A percentile compares a stretch with the other conserved stretches of the same genome.
Evolutionary conservation across 2,797 vertebrate species (phyloP).

Genomic region (Paratrypauchen microcephalus): DNA sequence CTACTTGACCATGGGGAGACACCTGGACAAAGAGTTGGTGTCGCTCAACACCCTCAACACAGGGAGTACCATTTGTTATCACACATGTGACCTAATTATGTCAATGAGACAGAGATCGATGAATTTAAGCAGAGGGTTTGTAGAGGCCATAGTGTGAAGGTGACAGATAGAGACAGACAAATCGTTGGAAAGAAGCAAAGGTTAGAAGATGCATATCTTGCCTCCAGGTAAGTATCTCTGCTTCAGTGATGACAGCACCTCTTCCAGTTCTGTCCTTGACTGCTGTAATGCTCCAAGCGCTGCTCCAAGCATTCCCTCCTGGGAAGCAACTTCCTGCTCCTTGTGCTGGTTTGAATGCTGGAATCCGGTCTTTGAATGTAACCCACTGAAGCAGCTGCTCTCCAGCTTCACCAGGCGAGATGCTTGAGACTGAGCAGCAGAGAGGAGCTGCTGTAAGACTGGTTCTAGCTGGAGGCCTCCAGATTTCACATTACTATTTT

Average conservation of each 20-base stretch:
- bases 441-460: slow-evolving; percentile 77
- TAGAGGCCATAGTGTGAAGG: slow-evolving; percentile 14
- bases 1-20: slow-evolving; percentile 20
- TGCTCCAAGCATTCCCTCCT: slow-evolving; percentile 38
- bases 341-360: slow-evolving; percentile 36
- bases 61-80: slow-evolving; percentile 25
- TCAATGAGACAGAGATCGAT: slow-evolving; percentile 19
- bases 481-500: slow-evolving; percentile 38
- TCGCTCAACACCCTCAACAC: neutral
- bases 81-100: slow-evolving; percentile 45
- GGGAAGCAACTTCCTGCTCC: slow-evolving; percentile 58
- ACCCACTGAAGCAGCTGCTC: slow-evolving; percentile 59
- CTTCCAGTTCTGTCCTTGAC: slow-evolving; percentile 69
- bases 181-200: slow-evolving; percentile 6
- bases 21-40: slow-evolving; percentile 24
- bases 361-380: slow-evolving; percentile 44
- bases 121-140: slow-evolving; percentile 16
- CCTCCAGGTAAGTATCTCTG: slow-evolving; percentile 83
- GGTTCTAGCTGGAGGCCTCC: slow-evolving; percentile 49
- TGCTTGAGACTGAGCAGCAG: slow-evolving; percentile 64
- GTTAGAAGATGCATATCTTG: slow-evolving; percentile 59
- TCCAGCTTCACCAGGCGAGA: slow-evolving; percentile 78
- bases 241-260: slow-evolving; percentile 59
- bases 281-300: slow-evolving; percentile 65
- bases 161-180: slow-evolving; percentile 23